phyloP scores from a whole-genome alignment of 2,113 vertebrate species.

The Chitala chitala region DNA sequence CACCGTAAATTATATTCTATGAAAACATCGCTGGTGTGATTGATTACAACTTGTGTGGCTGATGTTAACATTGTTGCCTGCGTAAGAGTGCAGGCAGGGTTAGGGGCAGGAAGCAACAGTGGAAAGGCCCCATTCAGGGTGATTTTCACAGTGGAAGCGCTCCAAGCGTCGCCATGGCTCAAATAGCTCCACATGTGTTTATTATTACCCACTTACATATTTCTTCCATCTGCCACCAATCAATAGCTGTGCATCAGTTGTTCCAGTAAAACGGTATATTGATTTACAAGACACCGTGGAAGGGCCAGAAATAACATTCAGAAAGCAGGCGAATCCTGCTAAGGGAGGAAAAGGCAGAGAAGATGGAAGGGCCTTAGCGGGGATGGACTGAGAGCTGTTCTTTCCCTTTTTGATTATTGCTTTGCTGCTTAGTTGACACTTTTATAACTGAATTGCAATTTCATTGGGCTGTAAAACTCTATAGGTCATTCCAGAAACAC shows the following conservation, averaged over 20 bases:
- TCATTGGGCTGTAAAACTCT: no score
- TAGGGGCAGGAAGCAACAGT: neutral
- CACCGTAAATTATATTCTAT: no score
- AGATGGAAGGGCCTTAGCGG: neutral
- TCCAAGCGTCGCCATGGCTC: neutral
- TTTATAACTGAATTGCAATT: neutral
- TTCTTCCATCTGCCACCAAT: conserved; percentile 13
- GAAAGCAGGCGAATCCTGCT: neutral
- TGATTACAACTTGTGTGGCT: neutral
- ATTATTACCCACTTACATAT: conserved; percentile 8
- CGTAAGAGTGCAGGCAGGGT: neutral
- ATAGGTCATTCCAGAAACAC: no score
- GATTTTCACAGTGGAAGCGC: neutral
- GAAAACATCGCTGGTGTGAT: neutral
- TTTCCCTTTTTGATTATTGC: neutral
- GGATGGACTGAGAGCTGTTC: neutral
- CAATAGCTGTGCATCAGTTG: conserved; percentile 12
- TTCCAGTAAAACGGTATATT: conserved; percentile 17
- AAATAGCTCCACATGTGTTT: conserved; percentile 10
- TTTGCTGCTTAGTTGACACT: neutral
- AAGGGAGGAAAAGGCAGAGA: neutral
- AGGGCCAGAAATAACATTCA: neutral
- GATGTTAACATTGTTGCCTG: conserved; percentile 3
- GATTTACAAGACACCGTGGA: conserved; percentile 4
- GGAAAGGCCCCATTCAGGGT: neutral